phyloP scores from a whole-genome alignment of 2,888 invertebrate species.

The Thecocarcelia acutangulata region DNA sequence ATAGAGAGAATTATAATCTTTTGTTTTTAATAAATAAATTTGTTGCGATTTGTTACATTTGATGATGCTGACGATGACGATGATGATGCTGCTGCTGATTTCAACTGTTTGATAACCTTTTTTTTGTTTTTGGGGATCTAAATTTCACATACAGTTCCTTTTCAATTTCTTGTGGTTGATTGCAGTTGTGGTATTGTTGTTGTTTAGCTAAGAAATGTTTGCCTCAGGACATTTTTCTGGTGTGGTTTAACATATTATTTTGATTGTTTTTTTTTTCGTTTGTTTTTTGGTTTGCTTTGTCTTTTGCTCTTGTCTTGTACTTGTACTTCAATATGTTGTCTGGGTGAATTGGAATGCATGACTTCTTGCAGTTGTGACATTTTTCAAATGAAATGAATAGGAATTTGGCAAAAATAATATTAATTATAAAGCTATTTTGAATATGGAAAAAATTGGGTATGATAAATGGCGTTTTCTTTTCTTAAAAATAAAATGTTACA shows the following conservation, averaged over 20 bases:
- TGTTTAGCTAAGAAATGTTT: constrained; percentile 53
- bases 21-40: constrained; percentile 60
- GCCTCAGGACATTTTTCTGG: constrained; percentile 63
- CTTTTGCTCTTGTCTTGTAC: not conserved
- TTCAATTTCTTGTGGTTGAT: constrained; percentile 12
- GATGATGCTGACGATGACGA: constrained; percentile 29
- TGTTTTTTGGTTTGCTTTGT: constrained; percentile 22
- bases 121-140: constrained; percentile 2
- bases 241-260: constrained; percentile 61
- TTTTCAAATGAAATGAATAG: not conserved
- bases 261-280: constrained; percentile 43
- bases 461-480: too few species aligned
- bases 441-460: too few species aligned
- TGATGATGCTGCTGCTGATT: constrained; percentile 56
- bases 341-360: constrained; percentile 7
- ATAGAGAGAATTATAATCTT: constrained; percentile 42
- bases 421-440: too few species aligned
- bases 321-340: constrained; percentile 9
- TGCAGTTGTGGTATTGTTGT: constrained; percentile 12
- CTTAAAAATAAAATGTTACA: too few species aligned
- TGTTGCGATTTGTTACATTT: constrained; percentile 63
- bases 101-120: constrained; percentile 67
- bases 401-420: not conserved
- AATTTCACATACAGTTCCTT: constrained; percentile 18
- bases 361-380: too few species aligned